Conservation (phyloP, 92 coral and sea anemone genomes). For the Plumapathes pennacea region DNA sequence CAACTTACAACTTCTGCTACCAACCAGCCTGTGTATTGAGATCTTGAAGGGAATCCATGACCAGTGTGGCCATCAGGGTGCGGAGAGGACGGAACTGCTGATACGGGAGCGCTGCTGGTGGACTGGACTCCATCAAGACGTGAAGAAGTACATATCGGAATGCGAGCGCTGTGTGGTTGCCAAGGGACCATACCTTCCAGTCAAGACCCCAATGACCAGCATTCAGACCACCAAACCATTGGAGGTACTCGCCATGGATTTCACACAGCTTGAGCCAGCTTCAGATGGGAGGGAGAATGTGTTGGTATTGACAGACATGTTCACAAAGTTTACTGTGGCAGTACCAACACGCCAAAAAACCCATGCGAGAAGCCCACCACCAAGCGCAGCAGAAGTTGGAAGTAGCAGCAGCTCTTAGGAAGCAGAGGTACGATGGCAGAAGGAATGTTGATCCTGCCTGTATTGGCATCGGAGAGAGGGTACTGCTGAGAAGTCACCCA, state of each 20-base stretch:
- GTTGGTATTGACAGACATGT: conserved; percentile 9
- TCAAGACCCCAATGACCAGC: conserved; percentile 14
- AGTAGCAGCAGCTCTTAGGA: background rate
- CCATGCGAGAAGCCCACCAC: background rate
- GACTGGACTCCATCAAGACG: conserved; percentile 14
- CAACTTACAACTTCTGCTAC: conserved; percentile 8
- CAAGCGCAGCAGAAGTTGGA: conserved; percentile 2
- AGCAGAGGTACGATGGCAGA: conserved; percentile 12
- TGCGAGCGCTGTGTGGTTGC: conserved; percentile 29
- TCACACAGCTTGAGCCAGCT: conserved; percentile 18
- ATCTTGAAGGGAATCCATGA: conserved; percentile 12
- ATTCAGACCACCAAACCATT: conserved; percentile 3
- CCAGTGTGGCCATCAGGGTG: conserved; percentile 27
- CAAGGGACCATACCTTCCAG: conserved; percentile 35
- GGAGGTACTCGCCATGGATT: conserved; percentile 33
- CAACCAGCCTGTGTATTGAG: conserved; percentile 3
- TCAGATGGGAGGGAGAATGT: conserved; percentile 22
- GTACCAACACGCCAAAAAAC: conserved; percentile 16
- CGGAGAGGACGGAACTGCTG: conserved; percentile 26
- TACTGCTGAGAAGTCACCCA: conserved; percentile 10
- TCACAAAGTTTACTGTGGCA: conserved; percentile 15
- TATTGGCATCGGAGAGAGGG: conserved; percentile 3
- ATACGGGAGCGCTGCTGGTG: conserved; percentile 18
- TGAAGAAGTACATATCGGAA: conserved; percentile 10
- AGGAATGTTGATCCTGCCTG: background rate